Base-by-base conservation (phyloP, 2,113 vertebrate genomes). In the Sitta europaea region DNA sequence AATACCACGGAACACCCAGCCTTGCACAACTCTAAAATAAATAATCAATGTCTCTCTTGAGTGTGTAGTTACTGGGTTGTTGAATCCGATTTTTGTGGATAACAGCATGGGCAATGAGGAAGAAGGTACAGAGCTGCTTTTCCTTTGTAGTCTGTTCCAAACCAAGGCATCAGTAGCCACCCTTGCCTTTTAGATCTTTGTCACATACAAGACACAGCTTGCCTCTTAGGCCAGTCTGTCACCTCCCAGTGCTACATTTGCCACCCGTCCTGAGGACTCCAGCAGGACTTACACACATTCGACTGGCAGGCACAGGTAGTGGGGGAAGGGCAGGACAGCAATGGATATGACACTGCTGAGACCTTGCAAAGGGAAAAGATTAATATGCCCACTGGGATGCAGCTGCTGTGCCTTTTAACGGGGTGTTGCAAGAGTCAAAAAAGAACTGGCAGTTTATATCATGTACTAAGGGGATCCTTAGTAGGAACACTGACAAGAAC, bases 241-340 rank as follows among this genome's bases (percentile, higher is more conserved):
- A 62, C 40, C 33, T 75, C 21, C 35, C 33, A 7, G 1, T 19
- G 55, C 36, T 47, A 25, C 18, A 5, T 18, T 47, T 29, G 59
- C 54, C 38, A 25, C 15, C 31, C 48, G 43, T 51, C 72, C 48
- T 43, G 57, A 57, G 0, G 15, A 31, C 25, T 54, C 38, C 33
- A 28, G 16, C 0, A 0, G 42, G 47, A 43, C n/a, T n/a, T 20
- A 8, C 9, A 29, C 25, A 14, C 13, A 0, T 8, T 3, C 61
- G 42, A 16, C 53, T 18, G 31, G 47, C 47, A 54, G 38, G 35
- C 16, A 42, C 50, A 38, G 45, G 57, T 51, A 40, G 55, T 1
- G 9, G 28, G 36, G 42, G n/a, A 68, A 73, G 21, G 27, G 50
- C n/a, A 70, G n/a, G n/a, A 19, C 24, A 38, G 28, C 51, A 25